Conservation (phyloP, 2,888 invertebrate genomes). For the Rhingia campestris region DNA sequence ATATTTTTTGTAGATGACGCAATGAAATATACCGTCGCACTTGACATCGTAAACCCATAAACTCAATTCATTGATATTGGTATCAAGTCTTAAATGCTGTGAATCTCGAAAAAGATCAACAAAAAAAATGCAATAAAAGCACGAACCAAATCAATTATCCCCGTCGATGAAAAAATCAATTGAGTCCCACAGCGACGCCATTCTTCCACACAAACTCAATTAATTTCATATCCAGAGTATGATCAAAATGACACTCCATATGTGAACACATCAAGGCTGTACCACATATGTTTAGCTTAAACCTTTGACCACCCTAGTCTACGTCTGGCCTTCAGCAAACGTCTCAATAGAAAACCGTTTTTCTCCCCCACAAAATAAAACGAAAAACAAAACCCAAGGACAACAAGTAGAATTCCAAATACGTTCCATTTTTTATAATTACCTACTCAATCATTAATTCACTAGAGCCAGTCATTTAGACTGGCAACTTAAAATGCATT, state of each 20-base stretch:
- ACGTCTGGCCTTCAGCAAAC: constrained; percentile 6
- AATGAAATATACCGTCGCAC: too few species aligned
- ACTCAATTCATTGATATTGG: too few species aligned
- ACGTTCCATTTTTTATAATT: constrained; percentile 24
- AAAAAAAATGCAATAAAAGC: background rate
- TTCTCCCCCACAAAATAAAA: constrained; percentile 12
- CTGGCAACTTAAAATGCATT: constrained; percentile 32
- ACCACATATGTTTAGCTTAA: constrained; percentile 4
- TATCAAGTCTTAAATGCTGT: too few species aligned
- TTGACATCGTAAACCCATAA: too few species aligned
- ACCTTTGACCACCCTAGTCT: background rate
- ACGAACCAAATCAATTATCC: background rate
- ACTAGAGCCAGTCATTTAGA: constrained; percentile 4
- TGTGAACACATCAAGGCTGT: constrained; percentile 12
- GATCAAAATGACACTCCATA: constrained; percentile 39
- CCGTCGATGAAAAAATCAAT: background rate
- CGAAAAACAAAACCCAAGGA: constrained; percentile 22
- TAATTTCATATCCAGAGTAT: constrained; percentile 38
- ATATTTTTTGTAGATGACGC: too few species aligned
- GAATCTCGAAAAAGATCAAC: too few species aligned
- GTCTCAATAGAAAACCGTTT: background rate
- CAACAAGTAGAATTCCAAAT: constrained; percentile 27
- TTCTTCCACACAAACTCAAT: constrained; percentile 37
- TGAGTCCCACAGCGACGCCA: constrained; percentile 14
- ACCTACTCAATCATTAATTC: constrained; percentile 19